Conservation (phyloP, 1,140 invertebrate genomes). For the Scaptodrosophila lebanonensis region DNA sequence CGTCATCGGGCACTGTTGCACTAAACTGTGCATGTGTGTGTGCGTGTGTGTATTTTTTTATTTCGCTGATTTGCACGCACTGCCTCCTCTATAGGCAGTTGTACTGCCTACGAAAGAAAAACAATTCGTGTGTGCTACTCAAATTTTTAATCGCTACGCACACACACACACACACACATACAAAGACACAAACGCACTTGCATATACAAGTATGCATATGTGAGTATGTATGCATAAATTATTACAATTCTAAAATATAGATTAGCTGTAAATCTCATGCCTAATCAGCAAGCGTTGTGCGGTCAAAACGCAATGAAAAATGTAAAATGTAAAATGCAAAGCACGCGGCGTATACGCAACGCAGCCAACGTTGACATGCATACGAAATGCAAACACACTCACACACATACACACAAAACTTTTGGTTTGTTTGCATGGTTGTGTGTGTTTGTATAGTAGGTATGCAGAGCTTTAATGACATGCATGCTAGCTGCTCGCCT, state of each 20-base stretch:
- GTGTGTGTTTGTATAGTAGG: no score
- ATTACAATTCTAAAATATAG: constrained; percentile 54
- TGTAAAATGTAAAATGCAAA: constrained; percentile 2
- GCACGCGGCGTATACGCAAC: constrained; percentile 16
- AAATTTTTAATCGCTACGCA: constrained; percentile 6
- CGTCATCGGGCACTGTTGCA: no score
- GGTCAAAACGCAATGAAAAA: neutral
- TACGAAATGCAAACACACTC: neutral
- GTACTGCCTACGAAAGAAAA: no score
- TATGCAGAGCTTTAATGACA: neutral
- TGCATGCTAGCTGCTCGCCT: neutral
- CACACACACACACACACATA: neutral
- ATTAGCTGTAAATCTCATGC: constrained; percentile 61
- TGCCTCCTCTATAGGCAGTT: no score
- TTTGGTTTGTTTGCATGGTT: neutral
- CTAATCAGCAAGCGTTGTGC: constrained; percentile 41
- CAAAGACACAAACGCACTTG: no score
- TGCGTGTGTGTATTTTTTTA: no score
- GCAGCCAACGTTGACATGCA: constrained; percentile 8
- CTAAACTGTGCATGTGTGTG: no score
- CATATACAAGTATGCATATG: constrained; percentile 3
- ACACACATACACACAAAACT: constrained; percentile 1
- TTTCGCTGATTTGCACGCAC: constrained; percentile 6
- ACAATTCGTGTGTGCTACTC: no score
- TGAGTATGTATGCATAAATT: neutral